Conservation (phyloP, 1,140 invertebrate genomes). For the Hyles euphorbiae region DNA sequence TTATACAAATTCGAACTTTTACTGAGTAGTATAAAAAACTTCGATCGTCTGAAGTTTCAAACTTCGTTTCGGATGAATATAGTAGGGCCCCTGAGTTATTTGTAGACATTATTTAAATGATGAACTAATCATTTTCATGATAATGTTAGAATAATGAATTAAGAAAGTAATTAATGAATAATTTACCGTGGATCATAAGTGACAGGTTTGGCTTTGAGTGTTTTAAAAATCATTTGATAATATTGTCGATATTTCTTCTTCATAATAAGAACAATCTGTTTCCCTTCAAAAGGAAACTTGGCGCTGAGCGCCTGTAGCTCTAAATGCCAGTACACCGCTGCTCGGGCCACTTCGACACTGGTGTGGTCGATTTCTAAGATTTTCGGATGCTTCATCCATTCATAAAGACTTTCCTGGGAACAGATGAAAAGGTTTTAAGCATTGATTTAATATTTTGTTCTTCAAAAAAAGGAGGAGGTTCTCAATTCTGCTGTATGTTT, state of each 20-base stretch:
- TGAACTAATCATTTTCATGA: not conserved
- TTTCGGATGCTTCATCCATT: slow-evolving; percentile 67
- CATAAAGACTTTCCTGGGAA: slow-evolving; percentile 61
- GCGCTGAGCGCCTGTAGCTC: slow-evolving; percentile 41
- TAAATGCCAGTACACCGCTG: slow-evolving; percentile 58
- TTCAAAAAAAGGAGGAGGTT: too few relatives aligned
- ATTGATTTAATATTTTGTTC: slow-evolving; percentile 1
- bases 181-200: slow-evolving; percentile 65
- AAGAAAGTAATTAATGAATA: not conserved
- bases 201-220: slow-evolving; percentile 61
- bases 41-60: too few relatives aligned
- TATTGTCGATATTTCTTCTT: slow-evolving; percentile 69
- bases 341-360: slow-evolving; percentile 60
- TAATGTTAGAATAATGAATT: not conserved
- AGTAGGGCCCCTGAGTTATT: too few relatives aligned
- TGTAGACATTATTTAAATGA: too few relatives aligned
- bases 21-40: too few relatives aligned
- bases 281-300: slow-evolving; percentile 62
- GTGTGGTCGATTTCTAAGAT: slow-evolving; percentile 64
- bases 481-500: too few relatives aligned
- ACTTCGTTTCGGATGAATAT: too few relatives aligned
- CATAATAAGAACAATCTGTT: slow-evolving; percentile 67
- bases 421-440: not conserved
- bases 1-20: too few relatives aligned
- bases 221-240: slow-evolving; percentile 68